Evolutionary conservation across 2,888 invertebrate genomes (phyloP), one percentile per base, ranked within the genome.

Genomic region (Papilio elwesi): DNA sequence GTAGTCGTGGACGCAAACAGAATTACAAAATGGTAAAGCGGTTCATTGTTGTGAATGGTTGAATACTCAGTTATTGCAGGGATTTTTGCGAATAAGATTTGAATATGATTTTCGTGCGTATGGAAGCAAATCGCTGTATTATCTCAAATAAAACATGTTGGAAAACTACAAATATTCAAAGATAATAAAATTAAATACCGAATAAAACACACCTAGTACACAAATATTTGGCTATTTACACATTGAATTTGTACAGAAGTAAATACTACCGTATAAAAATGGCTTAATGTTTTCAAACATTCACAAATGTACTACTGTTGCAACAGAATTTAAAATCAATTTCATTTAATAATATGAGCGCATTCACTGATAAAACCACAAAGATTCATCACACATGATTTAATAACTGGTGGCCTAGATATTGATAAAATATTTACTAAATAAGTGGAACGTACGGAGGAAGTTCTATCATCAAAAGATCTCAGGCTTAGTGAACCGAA

Each of bases 11-110:
- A 90, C 89, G 90, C 88, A 87, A 81, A 78, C 86, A 85, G 90
- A 91, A 91, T 91, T 84, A 81, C 87, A 86, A 90, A 90, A 86
- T 85, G 88, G 86, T 86, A 89, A 90, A 90, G 89, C 88, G 88
- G 89, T 87, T 86, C 86, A 87, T 87, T 89, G 86, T 87, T 85
- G 86, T 85, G 85, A 87, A 85, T 81, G 83, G 81, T 83, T 86
- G 86, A 87, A 88, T 87, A 86, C 89, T 87, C 87, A 85, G 85
- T 85, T 85, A 87, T 83, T 80, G 78, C 80, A 77, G 80, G 78
- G 79, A 82, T 83, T 87, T 85, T 83, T 82, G 78, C 80, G 82
- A 81, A 83, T 82, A 80, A 77, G 80, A 86, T 87, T 87, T 85
- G 82, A 85, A 87, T 85, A 52, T 65, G 57, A 16, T 57, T 64